phyloP scores from a whole-genome alignment of 2,113 vertebrate genomes.

The human (Homo sapiens) region GRCh38 chr16:53555501-53556000 shows the following conservation, averaged over 20 bases:
- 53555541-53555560: no score
- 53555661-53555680: no score
- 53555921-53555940: background rate
- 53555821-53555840: background rate
- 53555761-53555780: background rate
- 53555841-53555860: background rate
- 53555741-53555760: background rate
- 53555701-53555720: constrained; percentile 12
- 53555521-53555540: no score
- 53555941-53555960: background rate
- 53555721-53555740: background rate
- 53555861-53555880: background rate
- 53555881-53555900: background rate
- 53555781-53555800: no score
- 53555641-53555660: no score
- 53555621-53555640: no score
- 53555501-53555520: no score
- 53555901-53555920: background rate
- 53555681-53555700: background rate
- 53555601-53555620: no score
- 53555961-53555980: background rate
- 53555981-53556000: background rate
- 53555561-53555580: no score
- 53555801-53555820: background rate
- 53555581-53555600: no score